Base-by-base conservation (phyloP, 1,140 invertebrate species). In the Ips nitidus region DNA sequence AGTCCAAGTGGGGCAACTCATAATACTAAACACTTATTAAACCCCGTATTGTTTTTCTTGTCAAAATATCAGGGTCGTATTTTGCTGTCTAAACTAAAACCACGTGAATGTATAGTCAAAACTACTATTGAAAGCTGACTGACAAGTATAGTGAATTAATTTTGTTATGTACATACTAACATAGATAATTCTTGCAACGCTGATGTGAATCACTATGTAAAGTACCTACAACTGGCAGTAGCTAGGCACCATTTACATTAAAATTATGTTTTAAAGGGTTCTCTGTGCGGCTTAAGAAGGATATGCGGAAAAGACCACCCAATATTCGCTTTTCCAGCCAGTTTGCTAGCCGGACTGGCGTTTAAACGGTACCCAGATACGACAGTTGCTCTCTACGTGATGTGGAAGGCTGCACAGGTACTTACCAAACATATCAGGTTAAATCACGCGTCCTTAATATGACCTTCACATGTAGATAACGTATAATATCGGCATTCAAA, bases 331-430 rank as follows among this genome's bases (percentile, higher is more conserved):
- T 82, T 90, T 73, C 86, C 87, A 56, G 88, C 89, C 52, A 88
- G 86, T 59, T 75, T 90, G 62, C 64, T 90, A 41, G 87, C 87
- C 2, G 88, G 88, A 57, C 71, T 85, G 4, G 78, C 86, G 41
- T 90, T 90, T 78, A 81, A 79, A 1, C 83, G 86, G 66, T 90
- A 89, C 81, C 87, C 86, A 38, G 87, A 88, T 74, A 89, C 86
- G 59, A 89, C 88, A 2, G 82, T 90, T 68, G 86, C 89, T 41
- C 80, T 90, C 5, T 90, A 90, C 77, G 85, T 90, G 7, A 84
- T 90, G 82, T 91, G 89, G 89, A 90, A 91, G 80, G 83, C 84
- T 6, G 78, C 90, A 52, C 88, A 90, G 80, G 88, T 89, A 78
- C 6, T 37, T 22, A 22, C 22, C 22, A 22, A 22, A 22, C 22